Conservation (phyloP, 2,113 vertebrate species). For the Saccopteryx bilineata region DNA sequence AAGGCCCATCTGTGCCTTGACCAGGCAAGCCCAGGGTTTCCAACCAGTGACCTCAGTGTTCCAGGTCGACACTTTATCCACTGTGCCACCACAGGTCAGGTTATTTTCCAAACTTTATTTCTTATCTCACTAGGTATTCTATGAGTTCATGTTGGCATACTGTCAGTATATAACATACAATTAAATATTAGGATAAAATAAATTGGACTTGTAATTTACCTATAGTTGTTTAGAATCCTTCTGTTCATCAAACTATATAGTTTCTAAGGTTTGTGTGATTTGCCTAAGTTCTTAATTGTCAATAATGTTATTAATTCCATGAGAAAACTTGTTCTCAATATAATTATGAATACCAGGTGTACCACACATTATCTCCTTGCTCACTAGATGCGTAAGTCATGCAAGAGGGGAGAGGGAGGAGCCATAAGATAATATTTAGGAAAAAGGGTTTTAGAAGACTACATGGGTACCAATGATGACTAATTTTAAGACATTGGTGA, state of each 20-base stretch:
- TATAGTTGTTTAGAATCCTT: not conserved
- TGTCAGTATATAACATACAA: not conserved
- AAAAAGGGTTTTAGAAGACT: not conserved
- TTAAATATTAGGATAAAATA: not conserved
- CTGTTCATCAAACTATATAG: not conserved
- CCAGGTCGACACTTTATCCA: no score
- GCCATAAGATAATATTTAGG: not conserved
- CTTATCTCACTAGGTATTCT: not conserved
- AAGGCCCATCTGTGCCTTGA: no score
- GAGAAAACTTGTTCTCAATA: not conserved
- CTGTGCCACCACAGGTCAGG: no score
- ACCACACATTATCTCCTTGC: not conserved
- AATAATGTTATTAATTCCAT: not conserved
- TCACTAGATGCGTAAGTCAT: not conserved
- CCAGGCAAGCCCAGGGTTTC: no score
- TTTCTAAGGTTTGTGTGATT: not conserved
- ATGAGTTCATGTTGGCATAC: not conserved
- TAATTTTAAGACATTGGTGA: not conserved
- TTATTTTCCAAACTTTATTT: constrained; percentile 33
- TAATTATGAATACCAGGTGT: not conserved
- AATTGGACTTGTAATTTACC: not conserved
- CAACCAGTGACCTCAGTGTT: no score
- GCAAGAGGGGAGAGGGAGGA: not conserved
- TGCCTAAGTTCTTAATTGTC: not conserved
- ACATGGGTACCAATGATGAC: not conserved